Percentiles rank a stretch among this genome's conserved stretches.
Evolutionary conservation across 92 coral and sea anemone genomes (phyloP).

Genomic region (Pocillopora grandis): DNA sequence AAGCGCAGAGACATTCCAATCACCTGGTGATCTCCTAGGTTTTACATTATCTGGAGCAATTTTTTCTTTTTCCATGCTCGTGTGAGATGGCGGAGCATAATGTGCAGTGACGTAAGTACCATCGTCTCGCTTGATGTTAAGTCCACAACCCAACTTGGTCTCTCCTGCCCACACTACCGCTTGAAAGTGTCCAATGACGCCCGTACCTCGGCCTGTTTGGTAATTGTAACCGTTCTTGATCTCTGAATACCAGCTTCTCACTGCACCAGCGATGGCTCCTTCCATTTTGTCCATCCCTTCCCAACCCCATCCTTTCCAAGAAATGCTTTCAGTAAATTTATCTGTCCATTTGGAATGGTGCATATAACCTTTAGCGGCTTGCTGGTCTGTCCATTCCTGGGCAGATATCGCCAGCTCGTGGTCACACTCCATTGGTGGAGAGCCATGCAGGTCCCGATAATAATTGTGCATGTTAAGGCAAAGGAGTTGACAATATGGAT

Average conservation of each 20-base stretch:
- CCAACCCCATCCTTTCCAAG: constrained; percentile 91
- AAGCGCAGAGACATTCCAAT: not conserved
- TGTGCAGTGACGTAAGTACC: constrained; percentile 85
- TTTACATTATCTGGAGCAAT: constrained; percentile 52
- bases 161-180: constrained; percentile 82
- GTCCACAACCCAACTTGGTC: constrained; percentile 67
- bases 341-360: constrained; percentile 75
- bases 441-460: constrained; percentile 69
- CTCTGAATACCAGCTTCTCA: constrained; percentile 82
- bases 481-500: constrained; percentile 71
- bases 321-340: constrained; percentile 77
- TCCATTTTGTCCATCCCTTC: constrained; percentile 63
- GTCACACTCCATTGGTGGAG: constrained; percentile 80
- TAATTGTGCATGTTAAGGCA: constrained; percentile 81
- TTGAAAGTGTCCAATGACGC: constrained; percentile 68
- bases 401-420: constrained; percentile 80
- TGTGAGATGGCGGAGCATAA: constrained; percentile 74
- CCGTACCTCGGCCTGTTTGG: constrained; percentile 62
- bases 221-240: constrained; percentile 74
- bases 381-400: constrained; percentile 72
- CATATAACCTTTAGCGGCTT: constrained; percentile 56
- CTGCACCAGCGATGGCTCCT: constrained; percentile 78
- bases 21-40: constrained; percentile 59
- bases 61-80: constrained; percentile 32
- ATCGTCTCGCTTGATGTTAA: constrained; percentile 43